Base-by-base conservation (phyloP, 2,888 invertebrate genomes). In the Drosophila pegasa region DNA sequence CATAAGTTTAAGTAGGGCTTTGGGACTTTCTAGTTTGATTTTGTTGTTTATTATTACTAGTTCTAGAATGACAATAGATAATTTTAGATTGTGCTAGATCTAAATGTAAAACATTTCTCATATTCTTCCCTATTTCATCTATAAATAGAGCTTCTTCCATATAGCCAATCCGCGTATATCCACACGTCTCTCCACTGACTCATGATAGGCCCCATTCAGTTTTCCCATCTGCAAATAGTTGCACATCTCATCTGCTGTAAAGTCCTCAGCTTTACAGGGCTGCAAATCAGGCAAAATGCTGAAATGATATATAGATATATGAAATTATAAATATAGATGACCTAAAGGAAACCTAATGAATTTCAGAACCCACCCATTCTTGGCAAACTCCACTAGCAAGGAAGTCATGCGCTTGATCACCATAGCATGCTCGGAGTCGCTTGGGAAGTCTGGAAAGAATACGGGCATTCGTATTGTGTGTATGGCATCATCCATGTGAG, bases 401-500 rank as follows among this genome's bases (percentile, higher is more conserved):
- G 89, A 78, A 1, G 93, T 89, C 76, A 93, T 76, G 0, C 86
- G 79, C 33, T 90, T 80, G 3, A 91, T 88, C 61, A 93, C 84
- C 47, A 77, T 55, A 1, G 90, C 81, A 61, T 93, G 93, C 1
- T 68, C 75, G 0, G 91, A 89, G 9, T 80, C 75, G 22, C 73
- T 71, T 5, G 78, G 71, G 47, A 92, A 90, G 20, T 89, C 86
- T 2, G 82, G 65, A 87, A 88, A 78, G 54, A 93, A 90, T 2
- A 91, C 9, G 0, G 93, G 90, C 22, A 92, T 88, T 40, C 90
- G 89, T 65, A 93, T 93, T 7, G 93, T 85, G 67, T 93, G 93
- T n/a, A 93, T 70, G 9, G 93, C 83, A 75, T 94, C 94, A 78
- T 94, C 94, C 72, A 93, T 91, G 75, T 94, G 94, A 2, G 90